Evolutionary conservation across 1,140 invertebrate species (phyloP), one percentile per base, ranked within the genome.

Genomic region (Armadillidium nasatum): DNA sequence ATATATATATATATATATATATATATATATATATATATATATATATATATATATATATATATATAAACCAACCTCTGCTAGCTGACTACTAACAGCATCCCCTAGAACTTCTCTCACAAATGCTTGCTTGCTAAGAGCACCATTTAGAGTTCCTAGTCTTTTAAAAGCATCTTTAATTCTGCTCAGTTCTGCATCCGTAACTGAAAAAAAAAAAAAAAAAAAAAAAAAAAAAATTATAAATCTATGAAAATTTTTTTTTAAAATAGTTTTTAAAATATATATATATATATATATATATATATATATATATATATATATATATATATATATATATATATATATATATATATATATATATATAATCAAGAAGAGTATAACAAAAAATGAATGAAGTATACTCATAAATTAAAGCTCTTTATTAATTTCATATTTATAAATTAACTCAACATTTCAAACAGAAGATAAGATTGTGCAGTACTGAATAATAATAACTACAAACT

Each of bases 161-260:
- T 93, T 93, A 84, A 94, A 95, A 44, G 93, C 92, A 86, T 94
- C 93, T 82, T 90, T 90, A 54, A 95, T 87, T 76, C 93, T 87
- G 83, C 91, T 90, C 78, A 91, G 86, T 85, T 95, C 93, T 78
- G 87, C 87, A 83, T 94, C 93, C 81, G 89, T 89, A 80, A 95
- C 93, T 95, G 85, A 77, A 86, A 85, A 15, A 79, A 87, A 86
- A 83, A 82, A 84, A 84, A 84, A 84, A 80, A 80, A 79, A n/a
- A 72, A 22, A 74, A 71, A n/a, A 33, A 44, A 71, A 45, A 60
- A 50, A 22, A n/a, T 21, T 46, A 33, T 69, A 22, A 78, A 68
- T n/a, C 80, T 33, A 74, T 70, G 22, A 60, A 19, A 75, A 44
- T 68, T 45, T 78, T 73, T 79, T 15, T 50, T 72, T 72, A 15